Evolutionary conservation across 2,888 invertebrate species (phyloP).

Genomic region (Anoplius nigerrimus): DNA sequence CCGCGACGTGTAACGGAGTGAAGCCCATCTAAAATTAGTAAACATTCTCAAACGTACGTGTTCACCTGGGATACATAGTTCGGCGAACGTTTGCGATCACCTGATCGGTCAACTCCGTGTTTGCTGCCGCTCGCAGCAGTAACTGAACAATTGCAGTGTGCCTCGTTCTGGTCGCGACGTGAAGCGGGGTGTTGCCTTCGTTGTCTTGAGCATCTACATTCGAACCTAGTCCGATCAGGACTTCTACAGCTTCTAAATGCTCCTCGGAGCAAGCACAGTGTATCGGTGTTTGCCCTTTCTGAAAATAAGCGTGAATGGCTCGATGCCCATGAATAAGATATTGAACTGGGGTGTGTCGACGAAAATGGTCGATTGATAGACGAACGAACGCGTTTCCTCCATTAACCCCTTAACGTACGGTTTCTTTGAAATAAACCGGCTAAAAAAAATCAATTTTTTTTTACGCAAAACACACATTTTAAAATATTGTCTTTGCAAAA

Average conservation of each 20-base stretch:
- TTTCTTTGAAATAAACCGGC: no score
- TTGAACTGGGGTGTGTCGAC: no score
- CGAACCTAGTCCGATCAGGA: conserved; percentile 80
- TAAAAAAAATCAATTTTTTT: no score
- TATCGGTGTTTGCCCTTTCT: conserved; percentile 81
- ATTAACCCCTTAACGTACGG: no score
- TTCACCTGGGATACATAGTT: no score
- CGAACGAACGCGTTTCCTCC: neutral
- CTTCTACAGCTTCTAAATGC: conserved; percentile 79
- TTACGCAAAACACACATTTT: no score
- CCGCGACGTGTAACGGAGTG: conserved; percentile 83
- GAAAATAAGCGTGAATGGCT: conserved; percentile 35
- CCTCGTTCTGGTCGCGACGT: conserved; percentile 85
- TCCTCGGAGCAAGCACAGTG: conserved; percentile 84
- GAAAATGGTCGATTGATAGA: neutral
- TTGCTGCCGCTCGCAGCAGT: conserved; percentile 82
- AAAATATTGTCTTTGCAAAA: no score
- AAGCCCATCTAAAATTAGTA: conserved; percentile 79
- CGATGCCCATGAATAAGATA: neutral
- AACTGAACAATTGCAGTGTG: conserved; percentile 84
- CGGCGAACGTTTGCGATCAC: conserved; percentile 16
- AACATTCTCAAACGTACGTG: neutral
- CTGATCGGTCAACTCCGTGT: conserved; percentile 78
- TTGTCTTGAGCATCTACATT: conserved; percentile 83
- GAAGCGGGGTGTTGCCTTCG: conserved; percentile 85